Conservation (phyloP, 2,797 vertebrate species). For the Tinamus major region DNA sequence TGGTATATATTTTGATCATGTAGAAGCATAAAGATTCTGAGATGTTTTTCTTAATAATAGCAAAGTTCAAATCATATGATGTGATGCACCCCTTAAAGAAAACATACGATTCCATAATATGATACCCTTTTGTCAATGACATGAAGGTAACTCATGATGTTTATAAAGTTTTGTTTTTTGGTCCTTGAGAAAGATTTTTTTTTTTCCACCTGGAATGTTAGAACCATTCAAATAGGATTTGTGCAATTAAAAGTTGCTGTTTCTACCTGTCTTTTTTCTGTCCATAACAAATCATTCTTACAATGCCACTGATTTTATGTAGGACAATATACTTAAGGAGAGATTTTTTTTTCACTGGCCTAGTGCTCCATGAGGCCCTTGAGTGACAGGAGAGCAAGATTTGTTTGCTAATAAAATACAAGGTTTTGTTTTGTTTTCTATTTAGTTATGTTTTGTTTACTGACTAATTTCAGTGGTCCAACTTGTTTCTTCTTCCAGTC, state of each 20-base stretch:
- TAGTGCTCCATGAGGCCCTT: background rate
- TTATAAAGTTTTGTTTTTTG: background rate
- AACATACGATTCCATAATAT: rapidly evolving
- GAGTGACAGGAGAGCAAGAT: background rate
- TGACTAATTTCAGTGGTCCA: background rate
- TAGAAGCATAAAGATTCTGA: background rate
- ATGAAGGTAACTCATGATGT: background rate
- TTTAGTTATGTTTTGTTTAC: background rate
- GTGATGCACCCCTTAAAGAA: background rate
- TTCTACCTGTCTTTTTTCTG: background rate
- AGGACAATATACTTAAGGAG: background rate
- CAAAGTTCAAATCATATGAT: background rate
- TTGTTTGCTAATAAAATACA: background rate
- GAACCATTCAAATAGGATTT: background rate
- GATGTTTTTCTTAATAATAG: background rate
- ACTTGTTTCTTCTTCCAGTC: background rate
- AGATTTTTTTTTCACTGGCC: background rate
- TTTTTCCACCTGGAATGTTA: background rate
- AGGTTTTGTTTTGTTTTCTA: background rate
- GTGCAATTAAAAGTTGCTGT: background rate
- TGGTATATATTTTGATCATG: background rate
- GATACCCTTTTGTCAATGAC: background rate
- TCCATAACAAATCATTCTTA: background rate
- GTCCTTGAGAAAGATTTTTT: background rate
- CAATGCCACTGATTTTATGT: background rate